Base-by-base conservation (phyloP, 2,797 vertebrate species). In the Poeciliopsis presidionis region DNA sequence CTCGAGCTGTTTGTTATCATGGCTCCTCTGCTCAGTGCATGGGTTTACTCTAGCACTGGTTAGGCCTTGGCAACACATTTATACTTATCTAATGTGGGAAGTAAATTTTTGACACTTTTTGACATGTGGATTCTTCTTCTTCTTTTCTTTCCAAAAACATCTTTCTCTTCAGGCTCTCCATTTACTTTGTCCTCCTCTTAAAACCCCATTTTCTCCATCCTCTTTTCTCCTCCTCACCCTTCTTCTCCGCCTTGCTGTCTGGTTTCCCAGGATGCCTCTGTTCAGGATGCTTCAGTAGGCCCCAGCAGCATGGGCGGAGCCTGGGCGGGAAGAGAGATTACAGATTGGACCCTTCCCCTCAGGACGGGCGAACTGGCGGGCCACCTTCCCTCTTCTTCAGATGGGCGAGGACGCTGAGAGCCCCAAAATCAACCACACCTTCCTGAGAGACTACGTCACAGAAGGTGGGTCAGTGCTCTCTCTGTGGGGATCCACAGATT, bases 321-420 rank as follows among this genome's bases (percentile, higher is more conserved):
- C 96, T 97, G 96, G 96, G 96, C 89, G 94, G 96, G 95, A 95
- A 94, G 94, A 89, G 96, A 97, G 94, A 97, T 95, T 95, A 96
- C 95, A 95, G 96, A 97, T 97, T 95, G 96, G 96, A 96, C 96
- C 96, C 96, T 96, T 96, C 96, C 95, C 95, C 93, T 97, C 96
- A 96, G 96, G 97, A 96, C 95, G 95, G 97, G 97, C 95, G 96
- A 96, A 96, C 96, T 96, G 96, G 92, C 93, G 93, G 96, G 96
- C 96, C 96, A 97, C 96, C 95, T 89, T 93, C 76, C 96, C 86
- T 92, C 91, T 91, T 96, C 97, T 97, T 97, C 97, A 95, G 97
- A 99, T 99, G 98, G 98, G 97, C 96, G 98, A 99, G 96, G 98
- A 98, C 97, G 94, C 96, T 95, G 98, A 98, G 96, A 95, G 97